Percentiles rank a stretch among this genome's conserved stretches.
These are phyloP conservation scores for Ctenopoma kingsleyae DNA, from an alignment of 2,797 vertebrate species.

Conservation along the genomic window DNA sequence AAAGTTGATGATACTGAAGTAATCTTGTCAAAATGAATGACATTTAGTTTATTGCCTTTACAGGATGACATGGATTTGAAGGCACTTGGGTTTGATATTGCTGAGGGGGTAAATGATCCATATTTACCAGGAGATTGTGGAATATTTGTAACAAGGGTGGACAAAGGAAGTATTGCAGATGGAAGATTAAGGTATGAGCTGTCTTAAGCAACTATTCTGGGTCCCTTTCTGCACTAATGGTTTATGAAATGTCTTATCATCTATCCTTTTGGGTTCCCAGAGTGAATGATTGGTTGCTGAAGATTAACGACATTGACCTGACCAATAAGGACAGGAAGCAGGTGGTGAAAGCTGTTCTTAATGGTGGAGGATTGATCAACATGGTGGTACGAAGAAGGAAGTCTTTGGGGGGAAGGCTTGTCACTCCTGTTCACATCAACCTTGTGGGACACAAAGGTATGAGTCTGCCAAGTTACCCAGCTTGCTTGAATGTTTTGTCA, in stretches of 20 bases:
- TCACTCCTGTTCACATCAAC: conserved; percentile 95
- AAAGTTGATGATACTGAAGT: conserved; percentile 29
- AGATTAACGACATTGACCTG: conserved; percentile 96
- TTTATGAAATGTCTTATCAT: conserved; percentile 5
- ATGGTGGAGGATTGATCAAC: conserved; percentile 94
- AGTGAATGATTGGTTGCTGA: conserved; percentile 97
- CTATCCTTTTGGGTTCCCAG: conserved; percentile 71
- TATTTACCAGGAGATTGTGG: conserved; percentile 96
- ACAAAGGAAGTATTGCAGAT: conserved; percentile 97
- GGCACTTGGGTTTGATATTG: conserved; percentile 96
- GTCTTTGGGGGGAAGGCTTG: conserved; percentile 92
- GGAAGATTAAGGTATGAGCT: conserved; percentile 92
- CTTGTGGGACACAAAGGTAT: conserved; percentile 95
- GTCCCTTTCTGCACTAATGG: background rate
- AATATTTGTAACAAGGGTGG: conserved; percentile 97
- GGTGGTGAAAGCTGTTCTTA: conserved; percentile 94
- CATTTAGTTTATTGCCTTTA: conserved; percentile 37
- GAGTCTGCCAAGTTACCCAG: background rate
- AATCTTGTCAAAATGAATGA: conserved; percentile 25
- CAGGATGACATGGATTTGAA: conserved; percentile 98
- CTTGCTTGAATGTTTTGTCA: background rate
- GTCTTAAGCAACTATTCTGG: background rate
- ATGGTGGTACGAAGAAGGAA: conserved; percentile 96
- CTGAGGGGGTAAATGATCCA: conserved; percentile 96
- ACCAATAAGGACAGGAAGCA: conserved; percentile 97